These are phyloP conservation scores for Nephrotoma guestfalica DNA, from an alignment of 2,888 invertebrate species.

Conservation along the genomic window DNA sequence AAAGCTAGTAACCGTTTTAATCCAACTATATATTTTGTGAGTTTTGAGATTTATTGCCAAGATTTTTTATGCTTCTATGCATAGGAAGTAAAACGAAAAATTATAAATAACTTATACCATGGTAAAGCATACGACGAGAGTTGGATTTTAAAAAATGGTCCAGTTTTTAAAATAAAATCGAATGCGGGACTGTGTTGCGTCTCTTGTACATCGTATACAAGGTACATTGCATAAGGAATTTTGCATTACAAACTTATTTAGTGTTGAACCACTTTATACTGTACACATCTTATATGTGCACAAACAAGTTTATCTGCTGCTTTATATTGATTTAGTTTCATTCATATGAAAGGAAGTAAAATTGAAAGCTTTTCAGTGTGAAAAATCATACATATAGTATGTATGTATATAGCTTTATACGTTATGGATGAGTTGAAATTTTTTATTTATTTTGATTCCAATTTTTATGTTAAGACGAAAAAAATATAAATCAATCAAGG, in stretches of 20 bases:
- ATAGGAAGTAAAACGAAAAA: no score
- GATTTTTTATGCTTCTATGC: no score
- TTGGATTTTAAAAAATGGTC: no score
- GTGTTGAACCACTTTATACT: background rate
- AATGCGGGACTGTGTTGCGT: no score
- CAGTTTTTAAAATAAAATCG: no score
- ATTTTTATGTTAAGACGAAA: background rate
- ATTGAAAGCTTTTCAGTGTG: background rate
- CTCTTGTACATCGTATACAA: background rate
- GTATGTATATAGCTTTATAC: background rate
- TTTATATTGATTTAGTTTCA: background rate
- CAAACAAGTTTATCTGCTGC: background rate
- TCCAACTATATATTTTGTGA: no score
- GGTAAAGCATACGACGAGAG: no score
- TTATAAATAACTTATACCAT: no score
- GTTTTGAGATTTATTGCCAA: no score
- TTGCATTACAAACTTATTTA: background rate
- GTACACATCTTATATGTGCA: background rate
- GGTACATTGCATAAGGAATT: background rate
- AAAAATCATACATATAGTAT: background rate
- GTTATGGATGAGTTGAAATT: background rate
- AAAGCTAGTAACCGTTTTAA: background rate
- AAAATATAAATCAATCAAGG: background rate
- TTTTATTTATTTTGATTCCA: background rate
- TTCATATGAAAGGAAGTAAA: background rate